Conservation (phyloP, 2,888 invertebrate species). For the Timema podura region DNA sequence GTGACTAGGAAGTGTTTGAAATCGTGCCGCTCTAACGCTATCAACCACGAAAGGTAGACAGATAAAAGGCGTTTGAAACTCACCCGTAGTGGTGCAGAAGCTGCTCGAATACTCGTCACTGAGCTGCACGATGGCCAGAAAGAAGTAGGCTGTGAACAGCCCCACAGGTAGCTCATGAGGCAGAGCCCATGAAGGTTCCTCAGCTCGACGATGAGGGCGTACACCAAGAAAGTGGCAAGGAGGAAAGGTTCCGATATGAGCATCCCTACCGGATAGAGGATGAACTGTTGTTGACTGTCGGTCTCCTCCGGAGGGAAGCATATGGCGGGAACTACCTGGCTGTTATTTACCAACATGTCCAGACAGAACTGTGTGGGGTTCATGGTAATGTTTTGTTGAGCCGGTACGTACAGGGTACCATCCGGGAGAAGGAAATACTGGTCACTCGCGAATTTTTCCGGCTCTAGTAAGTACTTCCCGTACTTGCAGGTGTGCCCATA, state of each 20-base stretch:
- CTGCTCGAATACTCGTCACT: no score
- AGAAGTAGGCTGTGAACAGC: slow-evolving; percentile 38
- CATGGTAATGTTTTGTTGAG: slow-evolving; percentile 18
- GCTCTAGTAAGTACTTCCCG: slow-evolving; percentile 33
- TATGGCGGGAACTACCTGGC: not conserved
- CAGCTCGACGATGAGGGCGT: slow-evolving; percentile 40
- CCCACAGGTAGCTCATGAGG: slow-evolving; percentile 40
- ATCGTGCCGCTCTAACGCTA: no score
- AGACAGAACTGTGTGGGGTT: slow-evolving; percentile 25
- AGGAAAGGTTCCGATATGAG: slow-evolving; percentile 42
- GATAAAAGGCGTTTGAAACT: not conserved
- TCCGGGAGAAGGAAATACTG: slow-evolving; percentile 36
- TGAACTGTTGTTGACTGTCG: not conserved
- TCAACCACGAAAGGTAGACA: no score
- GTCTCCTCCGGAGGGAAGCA: slow-evolving; percentile 18
- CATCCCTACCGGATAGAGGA: slow-evolving; percentile 35
- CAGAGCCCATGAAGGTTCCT: slow-evolving; percentile 42
- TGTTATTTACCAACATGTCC: slow-evolving; percentile 11
- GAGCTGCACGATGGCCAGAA: slow-evolving; percentile 36
- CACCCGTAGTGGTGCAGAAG: not conserved
- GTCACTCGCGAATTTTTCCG: slow-evolving; percentile 36
- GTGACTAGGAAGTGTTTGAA: no score
- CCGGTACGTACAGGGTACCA: slow-evolving; percentile 35
- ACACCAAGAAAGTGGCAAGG: slow-evolving; percentile 40
- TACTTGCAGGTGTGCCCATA: slow-evolving; percentile 32